These are phyloP conservation scores for Copidosoma floridanum DNA, from an alignment of 1,140 invertebrate genomes.

Conservation along the genomic window DNA sequence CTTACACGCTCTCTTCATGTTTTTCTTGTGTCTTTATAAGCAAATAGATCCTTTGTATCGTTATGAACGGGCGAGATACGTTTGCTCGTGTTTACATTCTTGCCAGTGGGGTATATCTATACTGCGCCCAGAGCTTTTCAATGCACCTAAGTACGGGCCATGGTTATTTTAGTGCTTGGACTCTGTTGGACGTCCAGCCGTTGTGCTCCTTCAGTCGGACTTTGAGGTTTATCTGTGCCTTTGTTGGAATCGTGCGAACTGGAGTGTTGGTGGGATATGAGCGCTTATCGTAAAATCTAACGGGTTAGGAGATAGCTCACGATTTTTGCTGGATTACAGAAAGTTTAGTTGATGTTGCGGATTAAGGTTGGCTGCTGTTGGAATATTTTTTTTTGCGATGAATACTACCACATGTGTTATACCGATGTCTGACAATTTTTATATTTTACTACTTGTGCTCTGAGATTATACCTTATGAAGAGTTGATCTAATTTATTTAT, in stretches of 20 bases:
- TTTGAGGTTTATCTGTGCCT: no score
- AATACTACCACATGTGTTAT: background rate
- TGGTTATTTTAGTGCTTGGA: no score
- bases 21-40: background rate
- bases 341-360: no score
- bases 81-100: background rate
- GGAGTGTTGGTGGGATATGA: background rate
- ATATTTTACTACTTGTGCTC: background rate
- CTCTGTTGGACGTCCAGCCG: no score
- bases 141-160: no score
- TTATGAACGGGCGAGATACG: constrained; percentile 1
- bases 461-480: no score
- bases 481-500: no score
- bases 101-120: background rate
- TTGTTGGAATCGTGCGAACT: no score
- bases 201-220: no score
- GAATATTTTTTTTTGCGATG: background rate
- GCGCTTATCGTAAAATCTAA: background rate
- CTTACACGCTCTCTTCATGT: background rate
- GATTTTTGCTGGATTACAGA: no score
- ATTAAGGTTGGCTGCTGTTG: background rate
- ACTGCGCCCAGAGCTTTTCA: background rate
- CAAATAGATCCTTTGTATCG: constrained; percentile 8
- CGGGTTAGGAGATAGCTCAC: no score
- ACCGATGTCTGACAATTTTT: background rate